These are phyloP conservation scores for Hypotaenidia philippensis DNA, from an alignment of 2,797 vertebrate species.

Conservation along the genomic window DNA sequence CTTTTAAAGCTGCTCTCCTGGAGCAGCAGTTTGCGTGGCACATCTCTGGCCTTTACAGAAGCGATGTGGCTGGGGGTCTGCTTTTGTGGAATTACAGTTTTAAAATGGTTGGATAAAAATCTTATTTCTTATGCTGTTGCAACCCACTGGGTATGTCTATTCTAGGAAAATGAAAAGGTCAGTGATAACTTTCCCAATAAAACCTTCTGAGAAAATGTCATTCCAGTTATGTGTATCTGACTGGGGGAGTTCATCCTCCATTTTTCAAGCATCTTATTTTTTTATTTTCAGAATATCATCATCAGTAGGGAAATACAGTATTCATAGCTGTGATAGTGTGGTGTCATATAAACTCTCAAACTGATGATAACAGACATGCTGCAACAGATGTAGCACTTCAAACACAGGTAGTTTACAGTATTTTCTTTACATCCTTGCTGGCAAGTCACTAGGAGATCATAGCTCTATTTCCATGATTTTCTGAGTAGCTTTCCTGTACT, in stretches of 20 bases:
- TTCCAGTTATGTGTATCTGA: background rate
- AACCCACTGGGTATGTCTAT: slow-evolving; percentile 44
- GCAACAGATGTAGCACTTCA: background rate
- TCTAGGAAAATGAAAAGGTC: slow-evolving; percentile 67
- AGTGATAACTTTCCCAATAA: slow-evolving; percentile 53
- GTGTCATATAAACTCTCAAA: background rate
- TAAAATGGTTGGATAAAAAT: slow-evolving; percentile 35
- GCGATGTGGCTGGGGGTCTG: background rate
- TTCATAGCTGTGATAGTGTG: background rate
- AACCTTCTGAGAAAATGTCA: slow-evolving; percentile 57
- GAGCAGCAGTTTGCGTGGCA: background rate
- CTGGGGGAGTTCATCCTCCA: background rate
- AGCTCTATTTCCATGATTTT: background rate
- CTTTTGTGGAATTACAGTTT: slow-evolving; percentile 15
- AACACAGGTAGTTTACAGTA: background rate
- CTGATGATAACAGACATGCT: background rate
- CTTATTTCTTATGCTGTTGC: slow-evolving; percentile 53
- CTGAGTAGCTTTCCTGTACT: background rate
- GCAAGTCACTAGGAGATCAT: background rate
- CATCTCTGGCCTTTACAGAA: slow-evolving; percentile 6
- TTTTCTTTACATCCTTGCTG: background rate
- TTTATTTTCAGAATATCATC: slow-evolving; percentile 37
- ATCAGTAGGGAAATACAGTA: background rate
- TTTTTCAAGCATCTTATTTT: background rate
- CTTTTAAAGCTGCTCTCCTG: background rate